These are phyloP conservation scores for Halichoeres trimaculatus DNA, from an alignment of 2,113 vertebrate species.

Conservation along the genomic window DNA sequence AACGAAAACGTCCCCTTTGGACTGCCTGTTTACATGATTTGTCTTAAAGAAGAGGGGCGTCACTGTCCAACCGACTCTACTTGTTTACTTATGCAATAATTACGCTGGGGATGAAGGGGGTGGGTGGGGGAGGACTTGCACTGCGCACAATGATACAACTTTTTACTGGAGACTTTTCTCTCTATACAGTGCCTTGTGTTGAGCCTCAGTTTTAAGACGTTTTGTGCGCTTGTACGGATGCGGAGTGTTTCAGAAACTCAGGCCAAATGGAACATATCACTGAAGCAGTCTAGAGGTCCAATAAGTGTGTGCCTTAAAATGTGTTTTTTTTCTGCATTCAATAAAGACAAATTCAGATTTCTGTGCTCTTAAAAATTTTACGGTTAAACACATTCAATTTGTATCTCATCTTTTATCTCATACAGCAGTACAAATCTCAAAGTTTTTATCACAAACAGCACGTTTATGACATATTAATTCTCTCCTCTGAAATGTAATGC, in stretches of 20 bases:
- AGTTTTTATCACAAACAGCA: background rate
- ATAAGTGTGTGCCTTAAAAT: constrained; percentile 16
- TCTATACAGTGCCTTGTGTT: constrained; percentile 43
- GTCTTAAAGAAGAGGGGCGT: constrained; percentile 35
- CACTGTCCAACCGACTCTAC: constrained; percentile 46
- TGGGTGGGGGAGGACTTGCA: constrained; percentile 35
- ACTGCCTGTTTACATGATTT: constrained; percentile 59
- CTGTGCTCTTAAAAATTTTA: background rate
- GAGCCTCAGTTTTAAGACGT: constrained; percentile 33
- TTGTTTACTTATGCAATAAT: constrained; percentile 69
- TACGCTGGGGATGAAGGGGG: constrained; percentile 30
- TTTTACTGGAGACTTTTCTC: constrained; percentile 15
- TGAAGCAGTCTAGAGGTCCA: constrained; percentile 12
- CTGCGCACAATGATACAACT: constrained; percentile 34
- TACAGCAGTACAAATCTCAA: constrained; percentile 42
- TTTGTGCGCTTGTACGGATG: constrained; percentile 19
- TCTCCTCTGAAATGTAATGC: constrained; percentile 41
- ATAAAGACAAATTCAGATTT: constrained; percentile 29
- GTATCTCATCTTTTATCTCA: constrained; percentile 22
- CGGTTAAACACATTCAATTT: background rate
- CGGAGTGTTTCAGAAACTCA: constrained; percentile 54
- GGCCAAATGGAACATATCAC: constrained; percentile 58
- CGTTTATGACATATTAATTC: constrained; percentile 63
- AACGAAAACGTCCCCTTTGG: constrained; percentile 8
- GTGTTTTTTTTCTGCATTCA: background rate